Evolutionary conservation across 2,113 vertebrate genomes (phyloP).

Genomic region (Rana temporaria): DNA sequence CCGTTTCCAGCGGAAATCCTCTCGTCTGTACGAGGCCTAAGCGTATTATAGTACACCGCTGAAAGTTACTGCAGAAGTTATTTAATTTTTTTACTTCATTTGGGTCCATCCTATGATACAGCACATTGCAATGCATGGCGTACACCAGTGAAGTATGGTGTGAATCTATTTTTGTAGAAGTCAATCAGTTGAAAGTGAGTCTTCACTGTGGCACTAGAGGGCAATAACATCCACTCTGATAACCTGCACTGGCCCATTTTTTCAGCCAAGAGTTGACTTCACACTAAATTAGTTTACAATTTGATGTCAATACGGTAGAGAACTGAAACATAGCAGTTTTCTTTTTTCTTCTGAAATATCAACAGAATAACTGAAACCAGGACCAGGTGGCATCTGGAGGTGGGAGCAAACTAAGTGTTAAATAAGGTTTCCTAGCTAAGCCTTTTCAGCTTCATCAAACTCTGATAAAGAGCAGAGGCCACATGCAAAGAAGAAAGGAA

Average conservation of each 20-base stretch:
- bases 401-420: slow-evolving; percentile 3
- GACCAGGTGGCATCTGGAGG: slow-evolving; percentile 36
- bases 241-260: slow-evolving; percentile 11
- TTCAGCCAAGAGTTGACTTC: slow-evolving; percentile 30
- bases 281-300: slow-evolving; percentile 22
- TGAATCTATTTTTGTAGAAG: background rate
- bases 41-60: too few species aligned
- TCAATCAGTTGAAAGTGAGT: slow-evolving; percentile 25
- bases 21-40: too few species aligned
- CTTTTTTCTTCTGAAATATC: slow-evolving; percentile 17
- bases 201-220: slow-evolving; percentile 54
- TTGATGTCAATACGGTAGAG: background rate
- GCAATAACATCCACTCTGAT: slow-evolving; percentile 46
- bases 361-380: slow-evolving; percentile 11
- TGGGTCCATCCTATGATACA: too few species aligned
- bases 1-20: too few species aligned
- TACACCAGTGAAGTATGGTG: too few species aligned
- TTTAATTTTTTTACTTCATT: too few species aligned
- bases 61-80: too few species aligned
- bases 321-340: background rate
- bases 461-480: slow-evolving; percentile 39
- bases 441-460: slow-evolving; percentile 32
- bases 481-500: slow-evolving; percentile 50
- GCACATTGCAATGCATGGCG: too few species aligned
- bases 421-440: slow-evolving; percentile 27